Evolutionary conservation across 2,888 invertebrate species (phyloP).

Genomic region (Strigamia crassipes): DNA sequence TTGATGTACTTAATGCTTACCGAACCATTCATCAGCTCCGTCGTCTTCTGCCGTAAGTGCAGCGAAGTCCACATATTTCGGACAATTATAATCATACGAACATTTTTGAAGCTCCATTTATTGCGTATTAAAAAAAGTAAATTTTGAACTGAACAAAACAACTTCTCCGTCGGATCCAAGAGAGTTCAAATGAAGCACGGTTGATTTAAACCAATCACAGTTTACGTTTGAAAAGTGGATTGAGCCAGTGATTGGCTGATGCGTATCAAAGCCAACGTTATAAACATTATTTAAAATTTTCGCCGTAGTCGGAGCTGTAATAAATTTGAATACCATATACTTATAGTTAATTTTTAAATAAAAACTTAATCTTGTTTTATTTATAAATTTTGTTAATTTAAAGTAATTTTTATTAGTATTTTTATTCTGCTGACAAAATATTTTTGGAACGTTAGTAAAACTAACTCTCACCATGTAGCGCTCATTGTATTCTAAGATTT

Average conservation of each 20-base stretch:
- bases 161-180: background rate
- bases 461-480: background rate
- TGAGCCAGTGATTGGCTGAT: background rate
- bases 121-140: no score
- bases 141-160: no score
- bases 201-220: background rate
- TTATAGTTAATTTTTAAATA: background rate
- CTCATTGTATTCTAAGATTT: background rate
- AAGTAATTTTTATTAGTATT: background rate
- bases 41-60: background rate
- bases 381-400: background rate
- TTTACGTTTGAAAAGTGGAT: background rate
- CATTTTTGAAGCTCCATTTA: no score
- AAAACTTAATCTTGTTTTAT: no score
- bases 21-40: conserved; percentile 28
- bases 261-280: background rate
- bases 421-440: background rate
- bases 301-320: no score
- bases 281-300: no score
- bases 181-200: background rate
- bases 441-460: background rate
- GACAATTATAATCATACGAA: conserved; percentile 8
- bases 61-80: background rate
- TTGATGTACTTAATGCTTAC: background rate
- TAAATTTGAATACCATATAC: background rate